A percentile compares a stretch with the other conserved stretches of the same genome.
Evolutionary conservation across 2,113 vertebrate genomes (phyloP).

Genomic region (Carettochelys insculpta): DNA sequence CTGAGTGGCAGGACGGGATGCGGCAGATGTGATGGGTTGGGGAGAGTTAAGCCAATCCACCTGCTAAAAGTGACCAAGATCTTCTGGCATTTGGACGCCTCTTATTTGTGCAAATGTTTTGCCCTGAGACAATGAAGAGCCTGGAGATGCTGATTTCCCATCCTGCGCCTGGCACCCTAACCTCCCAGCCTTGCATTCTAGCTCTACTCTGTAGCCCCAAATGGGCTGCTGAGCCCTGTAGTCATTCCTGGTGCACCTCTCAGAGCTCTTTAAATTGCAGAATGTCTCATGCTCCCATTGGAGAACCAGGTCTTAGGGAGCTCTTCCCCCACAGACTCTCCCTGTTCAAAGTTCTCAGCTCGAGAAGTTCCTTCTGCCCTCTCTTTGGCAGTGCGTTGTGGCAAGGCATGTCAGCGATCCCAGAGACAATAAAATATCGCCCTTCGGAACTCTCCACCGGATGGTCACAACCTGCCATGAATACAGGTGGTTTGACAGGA

Average conservation of each 20-base stretch:
- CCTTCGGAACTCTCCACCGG: neutral
- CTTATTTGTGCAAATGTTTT: accelerated
- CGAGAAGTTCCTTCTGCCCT: neutral
- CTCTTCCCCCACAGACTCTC: neutral
- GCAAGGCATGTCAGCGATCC: neutral
- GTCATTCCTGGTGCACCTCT: neutral
- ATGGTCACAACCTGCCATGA: accelerated
- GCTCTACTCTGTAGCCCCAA: neutral
- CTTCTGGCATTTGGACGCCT: neutral
- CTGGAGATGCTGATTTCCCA: neutral
- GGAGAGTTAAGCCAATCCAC: neutral
- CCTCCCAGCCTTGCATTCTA: neutral
- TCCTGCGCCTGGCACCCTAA: neutral
- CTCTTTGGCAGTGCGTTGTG: accelerated
- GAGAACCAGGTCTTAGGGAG: neutral
- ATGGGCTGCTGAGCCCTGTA: neutral
- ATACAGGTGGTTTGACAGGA: neutral
- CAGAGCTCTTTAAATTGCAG: accelerated
- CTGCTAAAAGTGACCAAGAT: neutral
- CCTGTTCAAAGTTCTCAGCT: neutral
- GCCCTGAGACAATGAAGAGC: accelerated
- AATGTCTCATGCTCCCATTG: accelerated
- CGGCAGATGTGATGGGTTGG: neutral
- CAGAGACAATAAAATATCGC: neutral
- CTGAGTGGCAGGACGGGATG: neutral